These are phyloP conservation scores for Mus caroli DNA, from an alignment of 2,797 vertebrate species.

Conservation along the genomic window DNA sequence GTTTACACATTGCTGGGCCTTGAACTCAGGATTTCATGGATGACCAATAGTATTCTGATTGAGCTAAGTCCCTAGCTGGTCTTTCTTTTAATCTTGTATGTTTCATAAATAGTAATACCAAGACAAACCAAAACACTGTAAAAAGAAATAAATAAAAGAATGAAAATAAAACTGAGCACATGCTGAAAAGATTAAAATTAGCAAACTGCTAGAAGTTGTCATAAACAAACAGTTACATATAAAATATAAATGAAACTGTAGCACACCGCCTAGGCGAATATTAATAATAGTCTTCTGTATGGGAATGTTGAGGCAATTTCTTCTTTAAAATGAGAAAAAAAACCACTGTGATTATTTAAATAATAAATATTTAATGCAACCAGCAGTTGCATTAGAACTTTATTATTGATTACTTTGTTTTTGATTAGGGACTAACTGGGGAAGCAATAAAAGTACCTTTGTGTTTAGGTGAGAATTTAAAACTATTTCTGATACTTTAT, in stretches of 20 bases:
- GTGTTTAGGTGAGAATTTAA: background rate
- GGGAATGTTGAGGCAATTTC: background rate
- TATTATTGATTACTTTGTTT: constrained; percentile 29
- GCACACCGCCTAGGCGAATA: background rate
- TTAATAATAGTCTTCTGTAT: background rate
- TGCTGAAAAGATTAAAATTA: constrained; percentile 37
- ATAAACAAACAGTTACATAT: background rate
- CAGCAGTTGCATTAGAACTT: background rate
- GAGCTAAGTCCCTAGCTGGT: background rate
- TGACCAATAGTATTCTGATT: background rate
- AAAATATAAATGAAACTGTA: background rate
- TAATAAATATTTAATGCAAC: background rate
- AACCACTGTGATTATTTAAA: background rate
- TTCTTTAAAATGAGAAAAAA: background rate
- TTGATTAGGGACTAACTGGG: background rate
- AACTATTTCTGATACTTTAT: constrained; percentile 41
- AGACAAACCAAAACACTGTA: constrained; percentile 38
- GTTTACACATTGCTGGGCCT: background rate
- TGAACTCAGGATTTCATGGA: background rate
- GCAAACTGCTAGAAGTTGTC: background rate
- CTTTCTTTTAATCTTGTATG: background rate
- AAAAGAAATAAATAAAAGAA: background rate
- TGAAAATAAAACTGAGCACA: background rate
- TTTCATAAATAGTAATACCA: constrained; percentile 35
- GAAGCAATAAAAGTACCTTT: background rate